Evolutionary conservation across 2,888 invertebrate species (phyloP), one percentile per base, ranked within the genome.

Genomic region (Arrhopalites spinosus): DNA sequence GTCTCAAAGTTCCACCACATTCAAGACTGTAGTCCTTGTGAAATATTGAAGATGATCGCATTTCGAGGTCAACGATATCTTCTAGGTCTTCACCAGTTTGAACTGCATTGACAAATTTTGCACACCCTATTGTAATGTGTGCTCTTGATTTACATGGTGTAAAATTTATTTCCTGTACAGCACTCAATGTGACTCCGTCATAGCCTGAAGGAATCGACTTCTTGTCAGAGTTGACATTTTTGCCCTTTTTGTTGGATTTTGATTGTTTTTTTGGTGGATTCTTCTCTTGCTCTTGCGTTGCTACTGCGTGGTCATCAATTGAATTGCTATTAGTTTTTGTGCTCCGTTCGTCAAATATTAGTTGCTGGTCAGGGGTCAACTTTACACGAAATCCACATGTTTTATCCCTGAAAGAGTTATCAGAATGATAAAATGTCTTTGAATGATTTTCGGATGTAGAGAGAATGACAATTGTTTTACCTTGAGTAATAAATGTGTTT

Each of bases 111-210:
- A 81, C 53, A 23, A 56, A 47, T 0, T 78, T 77, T 43, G 77
- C 78, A 71, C 78, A 78, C 13, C 81, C 80, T 2, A 80, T 36
- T 11, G 81, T 80, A 3, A 79, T 70, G 71, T 81, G 81, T 13
- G 81, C 78, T 7, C 74, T 25, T 1, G 76, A 64, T 15, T 74
- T 70, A 1, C 76, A 78, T 8, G 80, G 81, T 27, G 77, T 75
- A 45, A 79, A 80, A 69, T 78, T 78, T 67, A 66, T 47, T 17
- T 66, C 47, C 27, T 75, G 61, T 7, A 78, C 78, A 1, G 76
- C 75, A 30, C 36, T 36, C 1, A 72, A n/a, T 7, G 36, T 23
- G 17, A 72, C 27, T 27, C 27, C 36, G 1, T 61, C 61, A 63
- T 63, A 72, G 11, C 63, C 72, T 0, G 53, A 68, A 5, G 61